Conservation (phyloP, 2,888 invertebrate genomes). For the Xanthia togata region DNA sequence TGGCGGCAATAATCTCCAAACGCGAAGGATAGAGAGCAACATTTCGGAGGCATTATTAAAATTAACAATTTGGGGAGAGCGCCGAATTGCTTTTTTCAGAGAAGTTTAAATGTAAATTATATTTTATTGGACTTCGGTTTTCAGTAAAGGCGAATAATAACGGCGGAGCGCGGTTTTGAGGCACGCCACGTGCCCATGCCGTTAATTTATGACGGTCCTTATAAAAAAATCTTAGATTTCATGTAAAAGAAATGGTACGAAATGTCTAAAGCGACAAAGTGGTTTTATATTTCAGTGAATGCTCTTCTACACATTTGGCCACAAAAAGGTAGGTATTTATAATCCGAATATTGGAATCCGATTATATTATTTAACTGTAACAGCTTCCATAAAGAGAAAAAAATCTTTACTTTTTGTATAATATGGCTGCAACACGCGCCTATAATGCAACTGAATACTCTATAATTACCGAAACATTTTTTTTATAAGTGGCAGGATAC, state of each 20-base stretch:
- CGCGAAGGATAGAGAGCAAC: slow-evolving; percentile 53
- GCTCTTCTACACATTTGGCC: neutral
- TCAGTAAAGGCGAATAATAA: slow-evolving; percentile 55
- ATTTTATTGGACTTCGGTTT: slow-evolving; percentile 67
- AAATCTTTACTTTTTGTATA: slow-evolving; percentile 2
- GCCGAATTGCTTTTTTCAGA: slow-evolving; percentile 64
- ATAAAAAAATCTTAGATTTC: slow-evolving; percentile 26
- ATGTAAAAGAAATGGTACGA: slow-evolving; percentile 15
- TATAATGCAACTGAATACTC: slow-evolving; percentile 29
- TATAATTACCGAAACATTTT: slow-evolving; percentile 46
- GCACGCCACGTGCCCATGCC: slow-evolving; percentile 45
- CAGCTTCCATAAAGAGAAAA: slow-evolving; percentile 20
- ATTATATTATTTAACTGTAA: slow-evolving; percentile 12
- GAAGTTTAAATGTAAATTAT: slow-evolving; percentile 66
- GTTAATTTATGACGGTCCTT: slow-evolving; percentile 38
- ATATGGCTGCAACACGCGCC: slow-evolving; percentile 34
- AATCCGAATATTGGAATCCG: neutral
- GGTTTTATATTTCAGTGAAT: neutral
- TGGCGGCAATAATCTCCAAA: slow-evolving; percentile 64
- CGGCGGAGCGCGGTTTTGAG: slow-evolving; percentile 31
- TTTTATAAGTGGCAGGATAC: slow-evolving; percentile 37
- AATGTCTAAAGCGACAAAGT: slow-evolving; percentile 5
- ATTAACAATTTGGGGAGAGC: slow-evolving; percentile 67
- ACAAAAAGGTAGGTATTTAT: neutral
- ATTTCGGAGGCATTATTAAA: slow-evolving; percentile 66